Evolutionary conservation across 2,888 invertebrate species (phyloP).

Genomic region (Plagiodera versicolora): DNA sequence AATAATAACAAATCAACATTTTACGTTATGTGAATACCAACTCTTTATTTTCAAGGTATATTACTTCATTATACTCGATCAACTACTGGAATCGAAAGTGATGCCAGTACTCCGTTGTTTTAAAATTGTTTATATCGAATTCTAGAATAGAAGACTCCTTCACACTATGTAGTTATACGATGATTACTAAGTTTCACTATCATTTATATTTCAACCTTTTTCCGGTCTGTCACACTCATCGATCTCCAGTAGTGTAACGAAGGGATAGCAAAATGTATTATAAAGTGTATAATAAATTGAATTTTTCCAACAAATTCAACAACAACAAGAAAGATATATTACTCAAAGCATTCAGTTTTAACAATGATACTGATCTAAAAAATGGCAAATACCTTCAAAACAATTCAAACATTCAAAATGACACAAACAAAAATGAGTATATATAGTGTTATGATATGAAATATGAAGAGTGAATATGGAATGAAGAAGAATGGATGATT

Average conservation of each 20-base stretch:
- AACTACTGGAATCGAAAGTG: constrained; percentile 1
- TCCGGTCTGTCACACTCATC: constrained; percentile 1
- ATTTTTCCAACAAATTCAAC: no score
- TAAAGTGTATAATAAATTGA: no score
- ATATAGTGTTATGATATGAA: no score
- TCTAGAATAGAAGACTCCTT: not conserved
- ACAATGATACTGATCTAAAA: no score
- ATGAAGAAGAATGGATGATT: no score
- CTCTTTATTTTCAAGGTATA: constrained; percentile 19
- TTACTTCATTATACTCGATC: constrained; percentile 13
- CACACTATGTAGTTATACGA: not conserved
- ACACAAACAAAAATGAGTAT: no score
- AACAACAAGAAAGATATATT: no score
- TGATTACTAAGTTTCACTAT: constrained; percentile 13
- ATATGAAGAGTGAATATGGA: no score
- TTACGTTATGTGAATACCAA: constrained; percentile 11
- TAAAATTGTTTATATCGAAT: not conserved
- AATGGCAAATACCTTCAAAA: no score
- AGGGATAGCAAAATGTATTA: not conserved
- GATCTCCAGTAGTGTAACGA: not conserved
- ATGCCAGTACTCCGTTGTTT: not conserved
- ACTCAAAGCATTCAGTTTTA: no score
- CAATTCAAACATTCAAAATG: no score
- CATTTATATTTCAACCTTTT: constrained; percentile 9
- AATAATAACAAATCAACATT: constrained; percentile 1